Conservation (phyloP, 2,113 vertebrate genomes). For the Xyliphius kryptos region DNA sequence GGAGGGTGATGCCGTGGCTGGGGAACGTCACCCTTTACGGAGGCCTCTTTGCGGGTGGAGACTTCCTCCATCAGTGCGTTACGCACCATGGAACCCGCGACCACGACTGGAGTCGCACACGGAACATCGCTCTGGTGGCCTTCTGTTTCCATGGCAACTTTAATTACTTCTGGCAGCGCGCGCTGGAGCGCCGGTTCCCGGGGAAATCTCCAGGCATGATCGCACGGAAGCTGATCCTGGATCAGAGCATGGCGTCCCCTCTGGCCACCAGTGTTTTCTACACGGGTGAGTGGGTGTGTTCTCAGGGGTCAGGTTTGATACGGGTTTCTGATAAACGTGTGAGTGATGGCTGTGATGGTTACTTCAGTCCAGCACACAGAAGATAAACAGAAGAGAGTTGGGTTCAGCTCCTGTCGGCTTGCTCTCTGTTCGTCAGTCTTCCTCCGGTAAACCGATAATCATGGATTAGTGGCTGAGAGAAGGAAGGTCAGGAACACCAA, state of each 20-base stretch:
- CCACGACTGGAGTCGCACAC: conserved; percentile 76
- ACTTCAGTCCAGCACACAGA: no score
- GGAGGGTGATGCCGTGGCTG: conserved; percentile 71
- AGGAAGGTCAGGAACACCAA: no score
- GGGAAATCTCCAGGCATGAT: conserved; percentile 69
- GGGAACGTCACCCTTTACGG: conserved; percentile 76
- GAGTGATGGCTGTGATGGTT: no score
- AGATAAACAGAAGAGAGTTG: no score
- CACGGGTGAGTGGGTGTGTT: conserved; percentile 53
- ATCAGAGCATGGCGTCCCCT: conserved; percentile 75
- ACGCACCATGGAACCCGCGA: conserved; percentile 55
- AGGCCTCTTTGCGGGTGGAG: conserved; percentile 74
- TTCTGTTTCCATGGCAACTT: conserved; percentile 82
- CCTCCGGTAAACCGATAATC: conserved; percentile 21
- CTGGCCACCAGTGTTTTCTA: conserved; percentile 77
- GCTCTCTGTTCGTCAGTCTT: neutral
- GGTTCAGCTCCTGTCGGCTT: neutral
- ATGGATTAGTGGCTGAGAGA: neutral
- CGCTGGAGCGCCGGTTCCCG: conserved; percentile 75
- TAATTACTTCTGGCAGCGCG: conserved; percentile 77
- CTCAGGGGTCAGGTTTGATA: no score
- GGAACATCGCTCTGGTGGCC: conserved; percentile 72
- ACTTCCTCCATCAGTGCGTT: conserved; percentile 72
- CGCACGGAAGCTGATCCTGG: conserved; percentile 75
- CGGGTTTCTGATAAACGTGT: no score